phyloP scores from a whole-genome alignment of 2,797 vertebrate species.

The Anas capensis region DNA sequence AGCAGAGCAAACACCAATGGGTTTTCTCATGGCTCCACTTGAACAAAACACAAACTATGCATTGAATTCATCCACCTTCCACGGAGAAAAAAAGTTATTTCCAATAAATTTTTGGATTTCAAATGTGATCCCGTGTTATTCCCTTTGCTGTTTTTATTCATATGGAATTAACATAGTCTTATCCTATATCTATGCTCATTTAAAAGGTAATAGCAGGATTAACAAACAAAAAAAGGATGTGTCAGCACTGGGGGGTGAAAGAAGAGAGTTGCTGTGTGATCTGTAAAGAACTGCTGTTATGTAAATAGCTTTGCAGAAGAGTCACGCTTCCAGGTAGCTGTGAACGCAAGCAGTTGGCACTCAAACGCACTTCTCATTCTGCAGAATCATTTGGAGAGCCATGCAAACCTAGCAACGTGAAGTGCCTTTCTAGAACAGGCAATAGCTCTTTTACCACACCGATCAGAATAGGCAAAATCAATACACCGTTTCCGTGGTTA shows the following conservation, averaged over 20 bases:
- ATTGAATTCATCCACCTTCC: neutral
- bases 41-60: neutral
- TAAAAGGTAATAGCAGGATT: neutral
- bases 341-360: neutral
- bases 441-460: constrained; percentile 15
- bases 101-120: neutral
- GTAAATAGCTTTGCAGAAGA: neutral
- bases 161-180: neutral
- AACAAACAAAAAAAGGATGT: neutral
- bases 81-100: neutral
- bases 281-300: neutral
- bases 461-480: constrained; percentile 39
- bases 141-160: neutral
- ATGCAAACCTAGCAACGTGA: constrained; percentile 63
- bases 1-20: neutral
- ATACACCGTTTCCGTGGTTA: neutral
- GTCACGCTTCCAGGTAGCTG: neutral
- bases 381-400: constrained; percentile 21
- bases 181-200: neutral
- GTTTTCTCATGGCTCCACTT: neutral
- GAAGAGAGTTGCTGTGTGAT: neutral
- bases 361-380: neutral
- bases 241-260: neutral
- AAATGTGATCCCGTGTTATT: neutral
- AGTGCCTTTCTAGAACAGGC: constrained; percentile 58